These are phyloP conservation scores for Alexandromys fortis DNA, from an alignment of 2,113 vertebrate species.

Conservation along the genomic window DNA sequence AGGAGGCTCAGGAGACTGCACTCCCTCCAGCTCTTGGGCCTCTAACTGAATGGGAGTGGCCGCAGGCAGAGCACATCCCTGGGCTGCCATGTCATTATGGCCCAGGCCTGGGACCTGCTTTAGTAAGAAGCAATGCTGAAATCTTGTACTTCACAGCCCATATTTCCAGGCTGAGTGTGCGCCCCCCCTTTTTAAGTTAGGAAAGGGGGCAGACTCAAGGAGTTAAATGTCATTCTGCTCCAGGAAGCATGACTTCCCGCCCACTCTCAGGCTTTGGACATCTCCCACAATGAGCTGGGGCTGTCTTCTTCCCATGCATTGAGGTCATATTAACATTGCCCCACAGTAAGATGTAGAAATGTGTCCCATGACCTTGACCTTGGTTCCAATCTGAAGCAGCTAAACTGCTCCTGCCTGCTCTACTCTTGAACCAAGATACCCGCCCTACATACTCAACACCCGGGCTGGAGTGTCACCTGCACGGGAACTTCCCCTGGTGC, in stretches of 20 bases:
- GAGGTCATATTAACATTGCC: neutral
- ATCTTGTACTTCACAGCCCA: neutral
- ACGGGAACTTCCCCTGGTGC: neutral
- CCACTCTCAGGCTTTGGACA: neutral
- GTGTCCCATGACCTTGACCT: neutral
- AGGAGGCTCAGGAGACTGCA: neutral
- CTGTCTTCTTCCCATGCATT: too few relatives aligned
- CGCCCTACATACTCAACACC: rapidly evolving
- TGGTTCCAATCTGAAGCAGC: neutral
- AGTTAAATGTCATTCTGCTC: neutral
- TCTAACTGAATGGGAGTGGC: neutral
- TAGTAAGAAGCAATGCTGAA: neutral
- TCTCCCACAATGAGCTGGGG: neutral
- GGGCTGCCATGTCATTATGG: neutral
- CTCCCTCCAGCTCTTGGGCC: neutral
- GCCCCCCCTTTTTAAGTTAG: neutral
- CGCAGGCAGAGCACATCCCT: rapidly evolving
- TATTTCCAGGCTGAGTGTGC: neutral
- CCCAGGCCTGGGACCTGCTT: neutral
- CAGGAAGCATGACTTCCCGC: neutral
- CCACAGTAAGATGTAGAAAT: neutral
- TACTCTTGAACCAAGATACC: neutral
- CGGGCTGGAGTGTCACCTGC: neutral
- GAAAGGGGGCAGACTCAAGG: neutral
- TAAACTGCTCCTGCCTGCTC: neutral